phyloP scores from a whole-genome alignment of 2,888 invertebrate genomes.

The Euspilapteryx auroguttella region DNA sequence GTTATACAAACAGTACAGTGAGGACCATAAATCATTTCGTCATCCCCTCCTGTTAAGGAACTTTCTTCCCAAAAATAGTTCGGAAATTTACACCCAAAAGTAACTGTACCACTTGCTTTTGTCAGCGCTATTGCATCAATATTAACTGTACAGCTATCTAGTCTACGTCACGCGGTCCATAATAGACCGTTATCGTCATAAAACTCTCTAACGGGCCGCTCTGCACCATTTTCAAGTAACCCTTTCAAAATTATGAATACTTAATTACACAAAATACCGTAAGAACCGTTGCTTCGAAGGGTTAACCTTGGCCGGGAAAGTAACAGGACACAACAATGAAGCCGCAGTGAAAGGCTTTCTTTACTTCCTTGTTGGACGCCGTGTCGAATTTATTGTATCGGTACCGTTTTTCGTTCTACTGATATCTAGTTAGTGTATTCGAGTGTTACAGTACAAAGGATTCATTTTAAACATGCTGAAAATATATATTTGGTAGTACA shows the following conservation, averaged over 20 bases:
- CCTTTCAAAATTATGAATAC: constrained; percentile 38
- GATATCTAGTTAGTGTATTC: too few species aligned
- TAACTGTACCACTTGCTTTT: constrained; percentile 16
- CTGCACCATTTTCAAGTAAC: constrained; percentile 47
- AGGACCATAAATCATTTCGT: too few species aligned
- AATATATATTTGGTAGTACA: too few species aligned
- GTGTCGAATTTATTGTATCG: constrained; percentile 23
- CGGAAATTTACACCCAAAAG: too few species aligned
- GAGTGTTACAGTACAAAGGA: too few species aligned
- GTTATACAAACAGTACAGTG: too few species aligned
- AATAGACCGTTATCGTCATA: constrained; percentile 32
- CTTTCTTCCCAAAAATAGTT: too few species aligned
- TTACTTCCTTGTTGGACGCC: constrained; percentile 28
- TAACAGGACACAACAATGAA: constrained; percentile 29
- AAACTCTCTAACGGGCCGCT: constrained; percentile 28
- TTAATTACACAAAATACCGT: constrained; percentile 53
- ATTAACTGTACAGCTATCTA: too few species aligned
- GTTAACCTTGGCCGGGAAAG: constrained; percentile 29
- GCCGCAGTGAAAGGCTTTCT: constrained; percentile 32
- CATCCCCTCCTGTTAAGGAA: too few species aligned
- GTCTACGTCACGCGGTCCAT: constrained; percentile 16
- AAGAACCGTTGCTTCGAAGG: constrained; percentile 45
- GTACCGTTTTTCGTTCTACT: constrained; percentile 5
- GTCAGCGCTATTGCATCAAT: too few species aligned
- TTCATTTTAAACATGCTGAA: too few species aligned